Evolutionary conservation across 2,113 vertebrate genomes (phyloP).

Genomic region (Haemorhous mexicanus): DNA sequence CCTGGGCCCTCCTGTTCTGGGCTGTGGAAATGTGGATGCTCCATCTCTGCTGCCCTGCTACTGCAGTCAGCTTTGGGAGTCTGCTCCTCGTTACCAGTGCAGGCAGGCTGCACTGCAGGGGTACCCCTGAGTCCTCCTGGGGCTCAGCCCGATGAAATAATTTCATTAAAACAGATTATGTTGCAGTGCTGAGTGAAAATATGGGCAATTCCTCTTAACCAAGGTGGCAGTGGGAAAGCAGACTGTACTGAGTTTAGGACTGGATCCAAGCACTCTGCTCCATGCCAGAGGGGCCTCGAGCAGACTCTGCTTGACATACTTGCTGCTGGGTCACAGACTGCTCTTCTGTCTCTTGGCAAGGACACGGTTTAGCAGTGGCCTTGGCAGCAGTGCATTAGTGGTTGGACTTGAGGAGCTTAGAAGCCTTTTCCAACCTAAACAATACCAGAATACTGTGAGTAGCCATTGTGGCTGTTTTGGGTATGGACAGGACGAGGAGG

Average conservation of each 20-base stretch:
- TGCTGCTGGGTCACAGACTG: not conserved
- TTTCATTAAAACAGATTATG: not conserved
- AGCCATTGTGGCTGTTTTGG: accelerated
- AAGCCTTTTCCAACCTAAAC: not conserved
- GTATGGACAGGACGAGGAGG: accelerated
- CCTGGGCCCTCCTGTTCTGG: not conserved
- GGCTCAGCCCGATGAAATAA: not conserved
- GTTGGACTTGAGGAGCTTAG: not conserved
- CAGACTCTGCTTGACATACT: not conserved
- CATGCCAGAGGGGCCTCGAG: accelerated
- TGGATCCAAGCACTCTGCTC: not conserved
- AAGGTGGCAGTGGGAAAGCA: not conserved
- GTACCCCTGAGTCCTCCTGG: not conserved
- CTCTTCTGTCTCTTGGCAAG: not conserved
- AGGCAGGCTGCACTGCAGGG: not conserved
- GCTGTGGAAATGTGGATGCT: accelerated
- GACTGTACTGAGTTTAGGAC: not conserved
- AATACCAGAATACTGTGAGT: accelerated
- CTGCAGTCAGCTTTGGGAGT: not conserved
- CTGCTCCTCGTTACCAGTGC: accelerated
- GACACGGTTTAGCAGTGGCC: not conserved
- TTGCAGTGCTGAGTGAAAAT: not conserved
- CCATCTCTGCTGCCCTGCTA: accelerated
- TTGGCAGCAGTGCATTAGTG: not conserved
- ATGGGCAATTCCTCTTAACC: not conserved